These are phyloP conservation scores for Fragum sueziense DNA, from an alignment of 2,888 invertebrate genomes.

Conservation along the genomic window DNA sequence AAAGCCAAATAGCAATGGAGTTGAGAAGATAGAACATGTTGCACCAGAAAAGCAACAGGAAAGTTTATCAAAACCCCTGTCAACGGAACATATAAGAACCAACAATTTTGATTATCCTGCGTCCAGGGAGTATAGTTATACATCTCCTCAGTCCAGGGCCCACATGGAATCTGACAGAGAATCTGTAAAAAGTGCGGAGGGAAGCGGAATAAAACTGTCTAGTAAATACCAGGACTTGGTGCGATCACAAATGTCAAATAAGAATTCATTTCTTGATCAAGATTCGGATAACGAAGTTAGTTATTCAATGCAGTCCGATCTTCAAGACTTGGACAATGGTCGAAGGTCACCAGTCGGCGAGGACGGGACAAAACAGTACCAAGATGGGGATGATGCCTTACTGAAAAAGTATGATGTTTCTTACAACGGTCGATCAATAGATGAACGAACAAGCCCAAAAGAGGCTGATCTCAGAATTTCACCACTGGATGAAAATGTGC, in stretches of 20 bases:
- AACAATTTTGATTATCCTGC: conserved; percentile 25
- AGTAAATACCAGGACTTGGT: conserved; percentile 69
- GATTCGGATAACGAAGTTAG: conserved; percentile 32
- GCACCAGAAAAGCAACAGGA: conserved; percentile 1
- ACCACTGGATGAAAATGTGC: too few relatives aligned
- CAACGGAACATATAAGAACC: conserved; percentile 18
- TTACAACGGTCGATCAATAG: conserved; percentile 15
- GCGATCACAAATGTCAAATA: conserved; percentile 64
- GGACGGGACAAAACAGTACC: conserved; percentile 65
- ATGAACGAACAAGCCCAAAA: conserved; percentile 6
- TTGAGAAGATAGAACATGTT: conserved; percentile 57
- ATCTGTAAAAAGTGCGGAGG: conserved; percentile 6
- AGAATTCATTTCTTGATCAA: conserved; percentile 40
- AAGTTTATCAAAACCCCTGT: neutral
- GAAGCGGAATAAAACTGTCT: conserved; percentile 55
- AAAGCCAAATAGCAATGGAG: conserved; percentile 44
- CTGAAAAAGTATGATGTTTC: conserved; percentile 30
- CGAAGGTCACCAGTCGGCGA: conserved; percentile 71
- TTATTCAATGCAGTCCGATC: conserved; percentile 46
- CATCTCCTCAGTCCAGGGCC: conserved; percentile 41
- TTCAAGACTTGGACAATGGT: conserved; percentile 52
- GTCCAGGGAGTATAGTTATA: conserved; percentile 11
- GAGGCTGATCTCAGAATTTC: conserved; percentile 28
- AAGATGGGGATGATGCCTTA: conserved; percentile 56
- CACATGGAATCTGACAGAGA: conserved; percentile 41